Evolutionary conservation across 2,113 vertebrate species (phyloP).

Genomic region (Picathartes gymnocephalus): DNA sequence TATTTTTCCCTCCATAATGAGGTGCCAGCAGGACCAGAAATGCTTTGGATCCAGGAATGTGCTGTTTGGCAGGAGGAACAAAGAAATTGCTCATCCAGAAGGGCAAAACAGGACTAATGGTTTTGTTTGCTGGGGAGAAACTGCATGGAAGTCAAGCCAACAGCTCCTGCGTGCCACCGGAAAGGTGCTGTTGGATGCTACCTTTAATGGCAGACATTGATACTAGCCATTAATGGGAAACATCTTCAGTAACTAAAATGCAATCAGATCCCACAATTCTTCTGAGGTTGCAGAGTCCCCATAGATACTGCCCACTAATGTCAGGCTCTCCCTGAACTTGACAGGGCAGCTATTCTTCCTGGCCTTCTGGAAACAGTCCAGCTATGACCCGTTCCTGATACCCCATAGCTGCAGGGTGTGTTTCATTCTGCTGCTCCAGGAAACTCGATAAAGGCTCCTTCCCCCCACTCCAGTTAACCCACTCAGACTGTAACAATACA

Average conservation of each 20-base stretch:
- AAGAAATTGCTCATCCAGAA: slow-evolving; percentile 38
- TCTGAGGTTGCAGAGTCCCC: background rate
- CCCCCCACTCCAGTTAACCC: background rate
- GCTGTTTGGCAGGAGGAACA: slow-evolving; percentile 31
- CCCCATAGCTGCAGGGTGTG: background rate
- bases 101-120: background rate
- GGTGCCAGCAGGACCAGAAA: background rate
- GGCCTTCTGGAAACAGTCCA: background rate
- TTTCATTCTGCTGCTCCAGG: slow-evolving; percentile 8
- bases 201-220: background rate
- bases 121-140: background rate
- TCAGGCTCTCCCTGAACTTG: background rate
- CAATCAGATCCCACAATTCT: background rate
- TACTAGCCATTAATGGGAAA: background rate
- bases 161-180: background rate
- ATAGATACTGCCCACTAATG: background rate
- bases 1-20: background rate
- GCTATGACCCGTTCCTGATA: background rate
- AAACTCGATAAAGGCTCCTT: background rate
- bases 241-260: background rate
- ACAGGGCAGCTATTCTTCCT: background rate
- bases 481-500: background rate
- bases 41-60: background rate
- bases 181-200: background rate
- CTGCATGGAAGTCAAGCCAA: background rate